Percentiles rank a stretch among this genome's conserved stretches.
Conservation (phyloP, 2,113 vertebrate genomes). For the Noctilio leporinus region DNA sequence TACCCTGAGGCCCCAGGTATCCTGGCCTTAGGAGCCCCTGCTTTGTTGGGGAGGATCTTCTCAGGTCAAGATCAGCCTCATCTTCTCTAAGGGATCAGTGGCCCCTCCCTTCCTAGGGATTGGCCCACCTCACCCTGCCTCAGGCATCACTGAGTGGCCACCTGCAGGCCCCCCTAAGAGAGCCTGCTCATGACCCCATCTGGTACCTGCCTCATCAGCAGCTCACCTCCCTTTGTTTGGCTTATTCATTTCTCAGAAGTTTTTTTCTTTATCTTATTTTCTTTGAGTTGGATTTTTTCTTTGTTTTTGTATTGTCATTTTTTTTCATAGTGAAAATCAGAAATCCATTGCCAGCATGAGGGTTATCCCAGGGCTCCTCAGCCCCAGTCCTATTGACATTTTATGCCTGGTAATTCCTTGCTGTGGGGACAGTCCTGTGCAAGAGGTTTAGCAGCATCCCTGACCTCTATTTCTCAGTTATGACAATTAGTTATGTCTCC, state of each 20-base stretch:
- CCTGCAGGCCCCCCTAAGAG: not conserved
- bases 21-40: not conserved
- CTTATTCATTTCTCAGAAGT: slow-evolving; percentile 66
- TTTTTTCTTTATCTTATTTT: not conserved
- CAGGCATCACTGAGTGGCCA: not conserved
- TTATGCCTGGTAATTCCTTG: not conserved
- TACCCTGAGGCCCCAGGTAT: no score
- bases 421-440: not conserved
- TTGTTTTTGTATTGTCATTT: not conserved
- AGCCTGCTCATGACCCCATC: slow-evolving; percentile 59
- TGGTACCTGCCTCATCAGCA: slow-evolving; percentile 41
- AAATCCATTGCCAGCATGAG: slow-evolving; percentile 67
- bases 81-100: not conserved
- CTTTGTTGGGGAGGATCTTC: not conserved
- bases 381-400: not conserved
- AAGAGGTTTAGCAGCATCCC: not conserved
- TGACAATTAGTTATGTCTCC: not conserved
- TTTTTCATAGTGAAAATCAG: slow-evolving; percentile 65
- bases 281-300: not conserved
- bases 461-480: not conserved
- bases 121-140: not conserved
- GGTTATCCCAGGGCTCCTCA: slow-evolving; percentile 56
- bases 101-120: not conserved
- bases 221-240: not conserved
- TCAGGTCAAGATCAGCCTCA: not conserved